These are phyloP conservation scores for Iselma pallidipennis DNA, from an alignment of 2,888 invertebrate genomes.

Conservation along the genomic window DNA sequence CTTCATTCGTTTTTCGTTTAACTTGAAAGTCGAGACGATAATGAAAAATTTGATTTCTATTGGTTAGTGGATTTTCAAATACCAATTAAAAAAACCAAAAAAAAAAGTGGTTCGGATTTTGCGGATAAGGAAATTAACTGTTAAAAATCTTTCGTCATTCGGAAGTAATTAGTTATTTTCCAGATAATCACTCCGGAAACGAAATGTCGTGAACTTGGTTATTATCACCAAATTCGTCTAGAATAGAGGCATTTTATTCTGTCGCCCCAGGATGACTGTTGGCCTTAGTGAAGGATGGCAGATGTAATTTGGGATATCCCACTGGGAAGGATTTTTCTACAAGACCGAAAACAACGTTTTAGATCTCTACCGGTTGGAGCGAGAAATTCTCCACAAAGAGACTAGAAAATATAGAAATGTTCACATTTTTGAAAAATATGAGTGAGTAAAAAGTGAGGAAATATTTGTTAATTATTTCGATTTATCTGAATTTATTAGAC, in stretches of 20 bases:
- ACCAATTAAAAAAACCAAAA: conserved; percentile 18
- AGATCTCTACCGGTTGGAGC: too few relatives aligned
- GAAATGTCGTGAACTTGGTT: conserved; percentile 33
- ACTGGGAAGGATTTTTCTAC: neutral
- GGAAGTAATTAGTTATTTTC: conserved; percentile 21
- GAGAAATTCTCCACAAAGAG: too few relatives aligned
- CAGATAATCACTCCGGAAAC: conserved; percentile 22
- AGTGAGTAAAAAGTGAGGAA: neutral
- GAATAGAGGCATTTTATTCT: conserved; percentile 33
- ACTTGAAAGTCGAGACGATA: conserved; percentile 10
- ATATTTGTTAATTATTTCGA: conserved; percentile 3
- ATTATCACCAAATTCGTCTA: conserved; percentile 32
- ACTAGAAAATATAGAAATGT: too few relatives aligned
- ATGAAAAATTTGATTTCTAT: conserved; percentile 20
- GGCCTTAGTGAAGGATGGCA: conserved; percentile 22
- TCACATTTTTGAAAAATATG: neutral
- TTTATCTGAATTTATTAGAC: conserved; percentile 9
- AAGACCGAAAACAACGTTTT: too few relatives aligned
- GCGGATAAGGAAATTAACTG: conserved; percentile 9
- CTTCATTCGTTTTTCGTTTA: neutral
- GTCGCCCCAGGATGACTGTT: conserved; percentile 20
- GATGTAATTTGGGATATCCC: conserved; percentile 28
- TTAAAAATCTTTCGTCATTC: conserved; percentile 17
- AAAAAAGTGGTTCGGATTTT: conserved; percentile 10
- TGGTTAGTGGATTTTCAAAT: conserved; percentile 4